Percentiles rank a stretch among this genome's conserved stretches.
Conservation (phyloP, 2,888 invertebrate species). For the Globia sparganii region DNA sequence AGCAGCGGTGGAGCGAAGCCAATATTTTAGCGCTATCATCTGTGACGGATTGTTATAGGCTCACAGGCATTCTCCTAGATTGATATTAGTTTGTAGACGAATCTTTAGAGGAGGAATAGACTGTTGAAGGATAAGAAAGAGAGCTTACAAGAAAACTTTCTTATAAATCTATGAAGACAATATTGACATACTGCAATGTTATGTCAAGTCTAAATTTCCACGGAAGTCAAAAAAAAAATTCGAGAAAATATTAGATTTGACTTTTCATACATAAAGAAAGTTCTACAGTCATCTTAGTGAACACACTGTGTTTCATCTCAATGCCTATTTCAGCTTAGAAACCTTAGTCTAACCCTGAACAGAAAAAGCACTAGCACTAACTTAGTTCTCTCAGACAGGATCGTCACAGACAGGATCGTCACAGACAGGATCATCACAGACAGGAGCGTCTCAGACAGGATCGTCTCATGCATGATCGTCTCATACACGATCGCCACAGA, state of each 20-base stretch:
- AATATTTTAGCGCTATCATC: conserved; percentile 58
- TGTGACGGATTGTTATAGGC: conserved; percentile 41
- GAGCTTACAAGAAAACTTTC: neutral
- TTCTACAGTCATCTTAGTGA: neutral
- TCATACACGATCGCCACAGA: too few species aligned
- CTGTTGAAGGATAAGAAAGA: conserved; percentile 12
- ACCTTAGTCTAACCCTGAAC: neutral
- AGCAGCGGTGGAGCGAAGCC: conserved; percentile 29
- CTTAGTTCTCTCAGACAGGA: neutral
- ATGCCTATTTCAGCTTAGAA: neutral
- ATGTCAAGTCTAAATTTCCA: neutral
- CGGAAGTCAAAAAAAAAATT: too few species aligned
- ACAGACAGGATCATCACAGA: too few species aligned
- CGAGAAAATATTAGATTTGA: neutral
- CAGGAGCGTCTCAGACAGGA: too few species aligned
- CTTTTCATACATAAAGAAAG: neutral
- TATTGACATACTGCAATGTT: conserved; percentile 7
- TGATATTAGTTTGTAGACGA: conserved; percentile 39
- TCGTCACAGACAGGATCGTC: neutral
- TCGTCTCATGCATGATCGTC: too few species aligned
- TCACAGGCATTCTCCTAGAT: conserved; percentile 15
- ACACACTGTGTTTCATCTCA: neutral
- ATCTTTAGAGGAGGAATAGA: conserved; percentile 4
- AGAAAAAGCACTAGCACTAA: neutral
- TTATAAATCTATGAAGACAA: neutral